These are phyloP conservation scores for Gryllus longicercus DNA, from an alignment of 2,888 invertebrate genomes.

Conservation along the genomic window DNA sequence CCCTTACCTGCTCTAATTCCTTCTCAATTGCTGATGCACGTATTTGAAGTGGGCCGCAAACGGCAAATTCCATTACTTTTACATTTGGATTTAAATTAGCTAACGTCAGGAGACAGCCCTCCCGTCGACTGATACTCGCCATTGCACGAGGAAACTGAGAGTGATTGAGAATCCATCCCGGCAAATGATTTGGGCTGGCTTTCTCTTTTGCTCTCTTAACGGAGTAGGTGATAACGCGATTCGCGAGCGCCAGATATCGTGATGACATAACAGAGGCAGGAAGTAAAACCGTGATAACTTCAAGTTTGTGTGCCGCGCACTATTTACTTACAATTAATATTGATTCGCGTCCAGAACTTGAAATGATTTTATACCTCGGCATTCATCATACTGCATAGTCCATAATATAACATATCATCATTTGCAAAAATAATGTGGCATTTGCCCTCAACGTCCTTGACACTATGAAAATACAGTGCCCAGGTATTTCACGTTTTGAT, in stretches of 20 bases:
- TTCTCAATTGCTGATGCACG: slow-evolving; percentile 91
- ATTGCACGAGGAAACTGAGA: slow-evolving; percentile 39
- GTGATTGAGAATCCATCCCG: slow-evolving; percentile 3
- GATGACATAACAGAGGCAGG: slow-evolving; percentile 29
- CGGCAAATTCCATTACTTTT: slow-evolving; percentile 93
- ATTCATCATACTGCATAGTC: background rate
- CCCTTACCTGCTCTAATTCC: slow-evolving; percentile 72
- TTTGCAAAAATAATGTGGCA: no score
- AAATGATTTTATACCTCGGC: background rate
- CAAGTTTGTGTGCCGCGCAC: background rate
- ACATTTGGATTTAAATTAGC: slow-evolving; percentile 88
- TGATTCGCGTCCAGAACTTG: background rate
- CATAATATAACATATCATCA: no score
- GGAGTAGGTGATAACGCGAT: slow-evolving; percentile 31
- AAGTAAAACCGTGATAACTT: background rate
- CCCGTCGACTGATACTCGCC: slow-evolving; percentile 36
- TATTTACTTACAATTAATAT: slow-evolving; percentile 1
- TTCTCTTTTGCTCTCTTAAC: background rate
- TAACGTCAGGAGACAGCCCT: slow-evolving; percentile 47
- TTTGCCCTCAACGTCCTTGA: no score
- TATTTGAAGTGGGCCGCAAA: slow-evolving; percentile 91
- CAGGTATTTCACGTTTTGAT: no score
- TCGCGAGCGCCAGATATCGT: slow-evolving; percentile 26
- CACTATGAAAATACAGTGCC: no score
- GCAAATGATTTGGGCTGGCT: background rate